Evolutionary conservation across 2,797 vertebrate genomes (phyloP), one percentile per base, ranked within the genome.

Genomic region (Rachycentron canadum): DNA sequence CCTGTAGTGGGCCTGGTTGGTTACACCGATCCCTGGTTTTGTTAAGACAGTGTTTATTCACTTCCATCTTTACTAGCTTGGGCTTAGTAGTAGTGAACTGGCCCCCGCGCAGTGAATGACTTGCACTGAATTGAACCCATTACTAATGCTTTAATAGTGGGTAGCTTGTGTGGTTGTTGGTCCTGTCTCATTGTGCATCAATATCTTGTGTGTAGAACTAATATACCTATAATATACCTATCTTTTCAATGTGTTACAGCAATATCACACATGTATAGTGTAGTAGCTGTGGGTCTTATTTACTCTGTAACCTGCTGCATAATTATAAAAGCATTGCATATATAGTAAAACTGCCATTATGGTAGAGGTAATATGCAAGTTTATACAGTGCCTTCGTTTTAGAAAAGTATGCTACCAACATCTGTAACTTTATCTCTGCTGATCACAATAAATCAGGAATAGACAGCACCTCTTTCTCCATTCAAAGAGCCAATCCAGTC

Each of bases 401-500:
- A 17, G 43, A 41, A 60, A 38, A 60, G 3, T 26, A 2, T 63
- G 17, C 5, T 25, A n/a, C 28, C 16, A 61, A 26, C 1, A 72
- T 50, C 3, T n/a, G 8, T 34, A 40, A 66, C 19, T 78, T 73
- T 63, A 17, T 78, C 8, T 40, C 25, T 67, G 40, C 21, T 50
- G 61, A 19, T 69, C 26, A 23, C 23, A 36, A 45, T 32, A 34
- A 83, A 47, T 32, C 0, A 28, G 32, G 16, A 62, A 74, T 57
- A 81, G 55, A 77, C 10, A 50, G 23, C 52, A 77, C 67, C 79
- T 83, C 67, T 79, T 80, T 45, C 69, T 71, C 61, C 73, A 90
- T 55, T 63, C 57, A 74, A 88, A 87, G 76, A 90, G 88, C 86
- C 91, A 84, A 76, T 88, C 83, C 68, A 79, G 81, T 68, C 69